A percentile compares a stretch with the other conserved stretches of the same genome.
phyloP scores from a whole-genome alignment of 2,113 vertebrate species.

The Rhinolophus ferrumequinum region DNA sequence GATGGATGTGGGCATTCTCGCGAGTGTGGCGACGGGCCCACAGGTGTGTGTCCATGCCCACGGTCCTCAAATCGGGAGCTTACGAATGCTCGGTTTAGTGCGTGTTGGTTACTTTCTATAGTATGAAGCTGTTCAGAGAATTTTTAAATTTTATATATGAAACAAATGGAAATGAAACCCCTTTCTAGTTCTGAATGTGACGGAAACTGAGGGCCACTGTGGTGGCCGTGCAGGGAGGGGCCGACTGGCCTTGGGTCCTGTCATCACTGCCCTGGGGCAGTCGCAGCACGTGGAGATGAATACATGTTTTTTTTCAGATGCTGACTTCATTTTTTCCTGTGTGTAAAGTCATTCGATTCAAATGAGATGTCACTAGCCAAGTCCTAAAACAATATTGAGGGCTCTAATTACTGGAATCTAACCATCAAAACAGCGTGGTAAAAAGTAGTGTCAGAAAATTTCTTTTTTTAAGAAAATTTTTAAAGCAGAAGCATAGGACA shows the following conservation, averaged over 20 bases:
- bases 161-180: too few relatives aligned
- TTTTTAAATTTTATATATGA: neutral
- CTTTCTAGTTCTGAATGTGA: neutral
- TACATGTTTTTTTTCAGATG: neutral
- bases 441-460: neutral
- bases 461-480: too few relatives aligned
- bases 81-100: neutral
- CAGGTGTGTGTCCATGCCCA: neutral
- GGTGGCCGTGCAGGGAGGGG: neutral
- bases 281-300: too few relatives aligned
- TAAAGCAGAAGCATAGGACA: too few relatives aligned
- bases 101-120: neutral
- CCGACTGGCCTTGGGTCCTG: neutral
- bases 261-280: neutral
- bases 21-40: neutral
- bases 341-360: neutral
- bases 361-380: neutral
- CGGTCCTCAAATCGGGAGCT: neutral
- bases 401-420: neutral
- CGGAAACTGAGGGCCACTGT: neutral
- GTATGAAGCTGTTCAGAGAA: too few relatives aligned
- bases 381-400: neutral
- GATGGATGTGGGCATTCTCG: fast-evolving
- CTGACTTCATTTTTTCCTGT: neutral
- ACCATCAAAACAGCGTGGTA: neutral